Base-by-base conservation (phyloP, 2,888 invertebrate genomes). In the Euphydryas editha region DNA sequence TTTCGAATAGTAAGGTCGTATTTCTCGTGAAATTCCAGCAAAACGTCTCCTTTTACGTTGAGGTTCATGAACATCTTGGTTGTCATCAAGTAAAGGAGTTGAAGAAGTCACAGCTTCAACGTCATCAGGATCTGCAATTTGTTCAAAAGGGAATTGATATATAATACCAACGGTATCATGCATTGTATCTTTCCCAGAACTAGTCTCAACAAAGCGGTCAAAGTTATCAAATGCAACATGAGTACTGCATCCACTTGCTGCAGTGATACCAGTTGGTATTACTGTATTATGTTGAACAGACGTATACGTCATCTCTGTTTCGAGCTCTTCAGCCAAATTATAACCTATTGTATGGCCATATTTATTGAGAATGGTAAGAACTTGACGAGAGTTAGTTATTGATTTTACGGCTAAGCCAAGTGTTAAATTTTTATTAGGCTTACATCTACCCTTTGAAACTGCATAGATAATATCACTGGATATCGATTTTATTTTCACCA, bases 261-360 rank as follows among this genome's bases (percentile, higher is more conserved):
- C 39, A 13, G 13, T 39, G 39, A 39, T 39, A 8, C 39, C 39
- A 5, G 4, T 13, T 39, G 39, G 39, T 39, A 39, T 39, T 39
- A 7, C 36, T 7, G 36, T 13, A 57, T 69, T 70, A 18, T 67
- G 39, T 58, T 70, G 42, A 18, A 57, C 18, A 17, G 69, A 68
- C 46, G 68, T 71, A 67, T 71, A 73, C 0, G 74, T 72, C 68
- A 72, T 70, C 62, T 72, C 72, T 20, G 72, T 73, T 66, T 73
- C 73, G 36, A 73, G 37, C 70, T 74, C 73, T 74, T 74, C 73
- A 17, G 69, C 74, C 58, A 76, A 64, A 72, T 73, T 75, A 68
- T 80, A 80, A 37, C 73, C 70, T 61, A 78, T 69, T 18, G 74
- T 72, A 74, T 81, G 81, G 17, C 79, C 80, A 67, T 77, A 76